Conservation (phyloP, 2,797 vertebrate genomes). For the Pangasius sanitwongsei region DNA sequence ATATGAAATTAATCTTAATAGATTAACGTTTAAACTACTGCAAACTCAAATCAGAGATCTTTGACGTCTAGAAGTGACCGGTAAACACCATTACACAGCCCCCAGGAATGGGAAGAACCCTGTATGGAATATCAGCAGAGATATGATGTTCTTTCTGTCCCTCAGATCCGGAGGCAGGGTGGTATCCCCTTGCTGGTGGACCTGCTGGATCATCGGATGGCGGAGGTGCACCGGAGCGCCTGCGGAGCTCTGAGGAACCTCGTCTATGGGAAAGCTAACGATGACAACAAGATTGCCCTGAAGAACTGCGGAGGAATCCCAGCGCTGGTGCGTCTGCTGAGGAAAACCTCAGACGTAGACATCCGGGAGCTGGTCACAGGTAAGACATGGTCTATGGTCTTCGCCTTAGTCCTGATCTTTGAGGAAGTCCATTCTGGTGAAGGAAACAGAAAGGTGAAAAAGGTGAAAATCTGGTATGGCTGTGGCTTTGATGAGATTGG, state of each 20-base stretch:
- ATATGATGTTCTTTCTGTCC: neutral
- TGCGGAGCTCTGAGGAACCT: constrained; percentile 95
- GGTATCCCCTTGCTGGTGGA: constrained; percentile 96
- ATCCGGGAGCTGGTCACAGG: constrained; percentile 98
- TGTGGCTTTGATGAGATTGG: neutral
- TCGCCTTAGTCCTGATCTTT: neutral
- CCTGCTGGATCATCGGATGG: constrained; percentile 95
- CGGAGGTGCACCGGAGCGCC: constrained; percentile 96
- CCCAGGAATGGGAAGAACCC: neutral
- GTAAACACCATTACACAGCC: neutral
- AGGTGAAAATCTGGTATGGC: neutral
- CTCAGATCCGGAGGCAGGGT: constrained; percentile 93
- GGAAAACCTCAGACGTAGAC: constrained; percentile 94
- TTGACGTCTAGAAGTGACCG: neutral
- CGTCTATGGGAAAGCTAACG: constrained; percentile 96
- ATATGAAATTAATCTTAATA: neutral
- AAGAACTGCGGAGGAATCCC: constrained; percentile 98
- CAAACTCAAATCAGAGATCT: neutral
- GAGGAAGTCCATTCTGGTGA: neutral
- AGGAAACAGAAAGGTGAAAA: neutral
- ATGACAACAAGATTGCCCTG: constrained; percentile 96
- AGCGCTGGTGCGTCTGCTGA: constrained; percentile 91
- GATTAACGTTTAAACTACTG: neutral
- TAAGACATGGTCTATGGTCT: constrained; percentile 50
- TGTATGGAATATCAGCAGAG: neutral